Evolutionary conservation across 1,140 invertebrate genomes (phyloP).

Genomic region (Penaeus chinensis): DNA sequence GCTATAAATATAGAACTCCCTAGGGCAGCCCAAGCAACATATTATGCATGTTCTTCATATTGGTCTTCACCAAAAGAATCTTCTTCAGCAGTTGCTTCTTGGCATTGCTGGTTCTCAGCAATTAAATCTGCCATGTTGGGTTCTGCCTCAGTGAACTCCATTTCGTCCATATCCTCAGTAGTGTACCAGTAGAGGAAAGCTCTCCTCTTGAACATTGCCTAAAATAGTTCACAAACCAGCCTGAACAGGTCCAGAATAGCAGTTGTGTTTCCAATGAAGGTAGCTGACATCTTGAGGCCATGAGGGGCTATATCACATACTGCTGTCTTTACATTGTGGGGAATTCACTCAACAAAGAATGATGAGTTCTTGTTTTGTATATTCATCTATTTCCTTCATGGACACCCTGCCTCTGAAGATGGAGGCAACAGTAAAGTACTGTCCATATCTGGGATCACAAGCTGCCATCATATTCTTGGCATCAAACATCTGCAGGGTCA

Average conservation of each 20-base stretch:
- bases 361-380: slow-evolving; percentile 74
- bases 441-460: slow-evolving; percentile 78
- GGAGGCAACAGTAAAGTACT: slow-evolving; percentile 65
- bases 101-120: slow-evolving; percentile 93
- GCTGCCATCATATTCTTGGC: slow-evolving; percentile 78
- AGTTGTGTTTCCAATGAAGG: slow-evolving; percentile 71
- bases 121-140: slow-evolving; percentile 80
- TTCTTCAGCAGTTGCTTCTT: slow-evolving; percentile 75
- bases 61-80: slow-evolving; percentile 67
- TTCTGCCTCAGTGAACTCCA: too few relatives aligned
- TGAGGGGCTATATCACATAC: slow-evolving; percentile 67
- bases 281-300: slow-evolving; percentile 73
- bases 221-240: slow-evolving; percentile 72
- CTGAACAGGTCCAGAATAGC: slow-evolving; percentile 83
- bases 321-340: slow-evolving; percentile 2
- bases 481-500: slow-evolving; percentile 74
- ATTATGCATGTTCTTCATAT: too few relatives aligned
- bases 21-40: too few relatives aligned
- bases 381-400: slow-evolving; percentile 57
- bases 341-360: slow-evolving; percentile 68
- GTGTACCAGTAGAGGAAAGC: too few relatives aligned
- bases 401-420: too few relatives aligned
- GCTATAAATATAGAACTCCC: too few relatives aligned
- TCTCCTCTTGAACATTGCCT: too few relatives aligned
- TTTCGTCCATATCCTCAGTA: too few relatives aligned